These are phyloP conservation scores for Sarcoramphus papa DNA, from an alignment of 2,797 vertebrate species.

Conservation along the genomic window DNA sequence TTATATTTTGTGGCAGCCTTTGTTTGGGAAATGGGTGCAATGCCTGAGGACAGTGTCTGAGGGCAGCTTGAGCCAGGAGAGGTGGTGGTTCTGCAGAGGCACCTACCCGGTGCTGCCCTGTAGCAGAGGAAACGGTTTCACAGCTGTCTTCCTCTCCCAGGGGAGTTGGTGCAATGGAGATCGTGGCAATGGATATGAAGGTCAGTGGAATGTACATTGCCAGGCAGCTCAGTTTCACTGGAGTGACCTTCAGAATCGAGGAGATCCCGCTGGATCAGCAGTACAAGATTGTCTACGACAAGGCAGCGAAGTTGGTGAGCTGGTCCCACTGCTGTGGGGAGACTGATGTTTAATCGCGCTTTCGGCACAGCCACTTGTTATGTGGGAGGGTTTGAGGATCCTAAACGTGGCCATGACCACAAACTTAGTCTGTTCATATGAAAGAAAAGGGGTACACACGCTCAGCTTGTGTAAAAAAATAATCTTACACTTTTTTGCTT, in stretches of 20 bases:
- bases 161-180: constrained; percentile 98
- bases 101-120: rapidly evolving
- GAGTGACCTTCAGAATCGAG: constrained; percentile 94
- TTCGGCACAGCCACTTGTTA: rapidly evolving
- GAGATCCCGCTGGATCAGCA: constrained; percentile 90
- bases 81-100: background rate
- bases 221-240: constrained; percentile 96
- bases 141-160: constrained; percentile 52
- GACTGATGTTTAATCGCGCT: background rate
- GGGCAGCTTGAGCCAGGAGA: background rate
- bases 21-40: background rate
- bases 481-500: background rate
- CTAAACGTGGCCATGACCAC: rapidly evolving
- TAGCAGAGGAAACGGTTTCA: background rate
- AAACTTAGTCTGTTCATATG: rapidly evolving
- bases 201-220: constrained; percentile 99
- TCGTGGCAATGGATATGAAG: constrained; percentile 99
- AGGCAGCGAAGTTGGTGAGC: constrained; percentile 91
- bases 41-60: background rate
- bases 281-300: constrained; percentile 91
- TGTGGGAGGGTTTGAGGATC: background rate
- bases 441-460: rapidly evolving
- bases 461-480: background rate
- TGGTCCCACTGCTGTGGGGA: background rate
- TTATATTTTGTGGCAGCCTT: background rate